Evolutionary conservation across 2,888 invertebrate species (phyloP), one percentile per base, ranked within the genome.

Genomic region (Petrolisthes manimaculis): DNA sequence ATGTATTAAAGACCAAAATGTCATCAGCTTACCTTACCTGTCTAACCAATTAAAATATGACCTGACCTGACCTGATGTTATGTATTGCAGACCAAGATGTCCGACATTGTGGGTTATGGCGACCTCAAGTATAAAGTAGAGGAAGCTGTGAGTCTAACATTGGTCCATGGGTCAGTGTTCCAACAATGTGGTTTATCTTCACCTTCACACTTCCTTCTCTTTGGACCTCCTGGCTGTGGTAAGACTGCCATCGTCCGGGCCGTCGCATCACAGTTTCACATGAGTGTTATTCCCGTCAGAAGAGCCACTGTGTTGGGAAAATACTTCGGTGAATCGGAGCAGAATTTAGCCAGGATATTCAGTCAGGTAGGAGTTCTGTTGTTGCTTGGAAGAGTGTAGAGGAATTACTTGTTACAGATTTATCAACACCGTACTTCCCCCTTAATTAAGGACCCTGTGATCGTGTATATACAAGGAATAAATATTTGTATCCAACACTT

Each of bases 321-420:
- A 67, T 90, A 90, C 79, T 90, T 90, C 80, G 90, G 90, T 37
- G 90, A 90, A 67, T 89, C 89, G 55, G 90, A 90, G 69, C 85
- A 89, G 54, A 90, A 90, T 51, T 75, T 90, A 4, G 86, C 84
- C 5, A 83, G 67, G 51, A 84, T 90, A 53, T 90, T 90, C 74
- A 55, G 81, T 2, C 67, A 86, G 88, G 90, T 90, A 88, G 75
- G 6, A 0, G 18, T 78, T 21, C 12, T n/a, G 21, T 61, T 14
- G n/a, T 55, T 37, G 37, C 37, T 37, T 37, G 37, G 37, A 37
- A 78, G 9, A 78, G 18, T 0, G 37, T 24, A 3, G 51, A 37
- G 24, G 12, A 18, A 37, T 37, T 2, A 37, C 37, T 37, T 37
- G 37, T 2, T 37, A 0, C 37, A 37, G 37, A 37, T 37, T 37